phyloP scores from a whole-genome alignment of 2,888 invertebrate genomes.

The Epinotia nisella region DNA sequence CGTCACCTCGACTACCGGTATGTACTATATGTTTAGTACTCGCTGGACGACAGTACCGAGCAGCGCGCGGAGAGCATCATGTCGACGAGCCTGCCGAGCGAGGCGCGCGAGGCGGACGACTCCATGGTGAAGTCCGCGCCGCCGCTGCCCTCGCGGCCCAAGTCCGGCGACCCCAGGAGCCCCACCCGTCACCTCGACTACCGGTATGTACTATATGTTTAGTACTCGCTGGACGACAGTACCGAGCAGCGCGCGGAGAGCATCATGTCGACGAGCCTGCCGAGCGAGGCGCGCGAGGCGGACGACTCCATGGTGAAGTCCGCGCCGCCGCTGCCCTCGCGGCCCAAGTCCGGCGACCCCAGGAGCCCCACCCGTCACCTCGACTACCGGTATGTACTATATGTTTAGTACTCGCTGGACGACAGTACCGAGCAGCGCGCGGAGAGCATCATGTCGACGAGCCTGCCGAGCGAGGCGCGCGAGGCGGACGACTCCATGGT shows the following conservation, averaged over 20 bases:
- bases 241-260: conserved; percentile 58
- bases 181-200: conserved; percentile 69
- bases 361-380: conserved; percentile 69
- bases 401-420: conserved; percentile 56
- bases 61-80: conserved; percentile 62
- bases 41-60: conserved; percentile 68
- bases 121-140: conserved; percentile 75
- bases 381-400: conserved; percentile 60
- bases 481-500: conserved; percentile 65
- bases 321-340: conserved; percentile 71
- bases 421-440: conserved; percentile 62
- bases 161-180: conserved; percentile 76
- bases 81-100: conserved; percentile 67
- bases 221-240: conserved; percentile 74
- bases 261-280: conserved; percentile 73
- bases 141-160: conserved; percentile 71
- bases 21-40: conserved; percentile 63
- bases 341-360: conserved; percentile 76
- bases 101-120: conserved; percentile 55
- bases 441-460: conserved; percentile 68
- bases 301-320: conserved; percentile 70
- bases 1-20: conserved; percentile 63
- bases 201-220: conserved; percentile 51
- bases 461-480: conserved; percentile 57
- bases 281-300: conserved; percentile 53